Evolutionary conservation across 2,888 invertebrate species (phyloP).

Genomic region (Acanthosepion esculentum): DNA sequence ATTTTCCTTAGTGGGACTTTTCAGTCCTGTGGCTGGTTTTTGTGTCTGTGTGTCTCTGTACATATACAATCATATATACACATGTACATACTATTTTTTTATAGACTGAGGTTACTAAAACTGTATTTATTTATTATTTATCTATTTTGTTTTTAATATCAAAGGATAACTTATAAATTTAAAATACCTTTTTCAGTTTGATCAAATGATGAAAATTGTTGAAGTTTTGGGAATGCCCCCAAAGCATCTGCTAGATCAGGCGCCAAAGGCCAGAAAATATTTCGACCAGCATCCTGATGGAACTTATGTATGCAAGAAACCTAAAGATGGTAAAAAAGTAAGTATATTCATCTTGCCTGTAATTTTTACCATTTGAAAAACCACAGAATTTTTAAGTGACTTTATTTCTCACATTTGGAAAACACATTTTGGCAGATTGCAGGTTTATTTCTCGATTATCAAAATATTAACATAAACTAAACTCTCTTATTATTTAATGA

Average conservation of each 20-base stretch:
- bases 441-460: too few relatives aligned
- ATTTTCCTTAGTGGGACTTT: too few relatives aligned
- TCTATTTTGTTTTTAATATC: background rate
- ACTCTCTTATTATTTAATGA: too few relatives aligned
- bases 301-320: slow-evolving; percentile 91
- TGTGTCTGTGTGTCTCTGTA: too few relatives aligned
- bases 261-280: slow-evolving; percentile 97
- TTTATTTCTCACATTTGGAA: too few relatives aligned
- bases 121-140: background rate
- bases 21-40: too few relatives aligned
- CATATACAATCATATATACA: too few relatives aligned
- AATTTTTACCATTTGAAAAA: background rate
- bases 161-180: background rate
- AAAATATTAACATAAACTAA: too few relatives aligned
- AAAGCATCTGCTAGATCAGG: slow-evolving; percentile 93
- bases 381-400: background rate
- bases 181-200: slow-evolving; percentile 79
- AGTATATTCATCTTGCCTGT: slow-evolving; percentile 6
- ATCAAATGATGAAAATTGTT: slow-evolving; percentile 99
- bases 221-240: slow-evolving; percentile 99
- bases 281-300: slow-evolving; percentile 97
- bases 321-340: slow-evolving; percentile 80
- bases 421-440: too few relatives aligned
- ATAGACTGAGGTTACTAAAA: background rate
- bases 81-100: background rate